Conservation (phyloP, 2,113 vertebrate species). For the human region DNA sequence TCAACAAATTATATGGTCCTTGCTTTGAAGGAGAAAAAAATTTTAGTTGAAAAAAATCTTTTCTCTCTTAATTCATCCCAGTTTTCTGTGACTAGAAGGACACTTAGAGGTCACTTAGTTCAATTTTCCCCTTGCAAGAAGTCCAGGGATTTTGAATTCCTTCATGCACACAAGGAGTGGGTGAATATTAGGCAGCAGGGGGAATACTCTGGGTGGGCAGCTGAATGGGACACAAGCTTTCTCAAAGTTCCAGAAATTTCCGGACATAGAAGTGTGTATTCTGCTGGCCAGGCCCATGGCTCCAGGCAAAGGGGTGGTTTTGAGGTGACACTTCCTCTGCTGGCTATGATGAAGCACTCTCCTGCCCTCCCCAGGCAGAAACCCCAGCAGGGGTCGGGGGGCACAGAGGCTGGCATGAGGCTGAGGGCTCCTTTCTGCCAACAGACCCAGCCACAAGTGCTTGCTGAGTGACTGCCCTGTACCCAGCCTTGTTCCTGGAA, state of each 20-base stretch:
- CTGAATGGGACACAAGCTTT: neutral
- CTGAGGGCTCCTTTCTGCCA: neutral
- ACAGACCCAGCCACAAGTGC: neutral
- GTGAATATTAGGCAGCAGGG: neutral
- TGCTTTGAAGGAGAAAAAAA: slow-evolving; percentile 35
- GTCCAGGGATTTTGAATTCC: neutral
- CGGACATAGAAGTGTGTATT: neutral
- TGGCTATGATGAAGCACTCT: neutral
- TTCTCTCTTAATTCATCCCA: slow-evolving; percentile 5
- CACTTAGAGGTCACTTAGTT: neutral
- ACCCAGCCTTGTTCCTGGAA: slow-evolving; percentile 26
- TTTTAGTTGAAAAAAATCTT: slow-evolving; percentile 21
- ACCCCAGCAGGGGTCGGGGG: neutral
- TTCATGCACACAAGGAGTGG: too few relatives aligned
- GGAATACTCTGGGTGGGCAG: neutral
- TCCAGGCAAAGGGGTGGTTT: neutral
- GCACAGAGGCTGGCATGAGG: neutral
- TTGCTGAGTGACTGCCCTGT: neutral
- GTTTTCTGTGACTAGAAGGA: neutral
- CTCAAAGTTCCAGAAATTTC: neutral
- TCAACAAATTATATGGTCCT: neutral
- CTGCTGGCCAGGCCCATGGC: neutral
- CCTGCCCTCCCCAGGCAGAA: neutral
- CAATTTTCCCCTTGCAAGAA: neutral
- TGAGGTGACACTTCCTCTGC: neutral